Evolutionary conservation across 2,888 invertebrate genomes (phyloP).

Genomic region (Yponomeuta malinellus): DNA sequence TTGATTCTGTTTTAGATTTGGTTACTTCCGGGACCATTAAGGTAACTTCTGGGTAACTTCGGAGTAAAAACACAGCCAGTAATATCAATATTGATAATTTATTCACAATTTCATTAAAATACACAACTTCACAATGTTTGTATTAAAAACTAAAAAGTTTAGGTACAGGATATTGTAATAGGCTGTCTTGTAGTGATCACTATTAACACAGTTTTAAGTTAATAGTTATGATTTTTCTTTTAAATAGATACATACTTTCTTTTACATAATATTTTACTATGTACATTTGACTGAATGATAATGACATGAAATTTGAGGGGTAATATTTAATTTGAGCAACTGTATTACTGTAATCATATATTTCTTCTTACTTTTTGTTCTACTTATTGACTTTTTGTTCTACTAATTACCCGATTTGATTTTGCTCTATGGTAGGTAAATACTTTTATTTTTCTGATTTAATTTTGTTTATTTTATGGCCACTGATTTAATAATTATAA

Average conservation of each 20-base stretch:
- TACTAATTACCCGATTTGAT: neutral
- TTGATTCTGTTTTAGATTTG: neutral
- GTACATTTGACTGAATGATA: slow-evolving; percentile 40
- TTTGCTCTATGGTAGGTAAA: neutral
- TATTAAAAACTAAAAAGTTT: slow-evolving; percentile 73
- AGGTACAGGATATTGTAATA: slow-evolving; percentile 68
- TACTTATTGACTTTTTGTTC: neutral
- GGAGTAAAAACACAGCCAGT: slow-evolving; percentile 23
- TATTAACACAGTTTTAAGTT: slow-evolving; percentile 52
- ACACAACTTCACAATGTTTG: slow-evolving; percentile 74
- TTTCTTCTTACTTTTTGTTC: neutral
- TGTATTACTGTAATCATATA: slow-evolving; percentile 10
- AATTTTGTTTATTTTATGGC: slow-evolving; percentile 56
- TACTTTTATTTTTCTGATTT: neutral
- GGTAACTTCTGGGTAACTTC: neutral
- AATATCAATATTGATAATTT: slow-evolving; percentile 76
- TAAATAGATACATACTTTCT: slow-evolving; percentile 52
- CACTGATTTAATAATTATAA: slow-evolving; percentile 67
- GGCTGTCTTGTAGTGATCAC: slow-evolving; percentile 61
- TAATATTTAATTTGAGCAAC: slow-evolving; percentile 35
- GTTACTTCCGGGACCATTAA: neutral
- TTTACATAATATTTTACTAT: slow-evolving; percentile 53
- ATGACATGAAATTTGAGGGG: neutral
- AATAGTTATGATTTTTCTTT: slow-evolving; percentile 50
- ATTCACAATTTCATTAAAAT: slow-evolving; percentile 76